phyloP scores from a whole-genome alignment of 2,888 invertebrate species.

The Glyphotaelius pellucidus region DNA sequence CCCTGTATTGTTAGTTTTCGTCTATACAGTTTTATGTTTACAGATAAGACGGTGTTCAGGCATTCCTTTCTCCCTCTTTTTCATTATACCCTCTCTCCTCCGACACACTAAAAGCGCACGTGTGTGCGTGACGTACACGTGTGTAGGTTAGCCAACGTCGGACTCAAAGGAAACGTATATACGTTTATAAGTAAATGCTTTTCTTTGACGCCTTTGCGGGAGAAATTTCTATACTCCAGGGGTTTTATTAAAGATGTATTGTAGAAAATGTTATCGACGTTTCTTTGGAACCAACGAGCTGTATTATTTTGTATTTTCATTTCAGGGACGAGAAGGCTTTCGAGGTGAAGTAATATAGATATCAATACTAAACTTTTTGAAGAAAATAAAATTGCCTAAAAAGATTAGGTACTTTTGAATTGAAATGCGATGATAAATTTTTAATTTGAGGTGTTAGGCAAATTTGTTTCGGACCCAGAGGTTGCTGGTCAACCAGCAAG shows the following conservation, averaged over 20 bases:
- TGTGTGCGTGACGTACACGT: constrained; percentile 4
- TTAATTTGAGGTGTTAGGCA: too few species aligned
- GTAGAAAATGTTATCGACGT: not conserved
- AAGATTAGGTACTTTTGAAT: not conserved
- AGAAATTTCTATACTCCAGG: not conserved
- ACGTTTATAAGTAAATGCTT: constrained; percentile 17
- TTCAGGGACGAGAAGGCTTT: not conserved
- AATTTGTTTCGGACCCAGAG: too few species aligned
- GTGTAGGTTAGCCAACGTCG: constrained; percentile 14
- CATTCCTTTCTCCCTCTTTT: constrained; percentile 34
- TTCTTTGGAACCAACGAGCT: not conserved
- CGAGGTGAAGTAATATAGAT: not conserved
- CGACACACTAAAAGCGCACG: not conserved
- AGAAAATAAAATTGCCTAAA: not conserved
- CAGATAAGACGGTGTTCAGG: constrained; percentile 61
- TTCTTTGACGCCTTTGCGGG: constrained; percentile 18
- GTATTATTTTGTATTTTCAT: not conserved
- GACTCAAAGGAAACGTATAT: constrained; percentile 37
- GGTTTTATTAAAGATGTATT: constrained; percentile 24
- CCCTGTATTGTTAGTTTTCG: constrained; percentile 61
- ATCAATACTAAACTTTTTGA: not conserved
- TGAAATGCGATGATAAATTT: too few species aligned
- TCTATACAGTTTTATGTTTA: constrained; percentile 62
- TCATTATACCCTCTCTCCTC: constrained; percentile 37
- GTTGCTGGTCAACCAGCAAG: too few species aligned